Evolutionary conservation across 2,888 invertebrate species (phyloP), one percentile per base, ranked within the genome.

Genomic region (Polyommatus icarus): DNA sequence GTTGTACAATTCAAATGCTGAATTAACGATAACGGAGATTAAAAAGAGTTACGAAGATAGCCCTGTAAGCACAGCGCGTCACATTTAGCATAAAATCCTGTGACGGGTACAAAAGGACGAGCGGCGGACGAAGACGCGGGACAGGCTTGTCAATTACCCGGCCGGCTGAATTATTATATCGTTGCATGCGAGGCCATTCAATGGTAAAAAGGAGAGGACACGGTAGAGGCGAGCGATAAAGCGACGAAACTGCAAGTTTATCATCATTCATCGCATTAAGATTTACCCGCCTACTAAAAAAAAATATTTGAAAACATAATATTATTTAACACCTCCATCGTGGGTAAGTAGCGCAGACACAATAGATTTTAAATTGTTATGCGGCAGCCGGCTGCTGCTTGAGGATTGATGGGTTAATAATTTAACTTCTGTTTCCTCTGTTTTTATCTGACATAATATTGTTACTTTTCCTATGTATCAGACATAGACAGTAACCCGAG

Each of bases 101-200:
- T 76, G 20, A 50, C 54, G 46, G 12, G 1, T 79, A 79, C 77
- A 78, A 79, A 32, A 29, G 79, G 77, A 78, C 61, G 76, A 67
- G 80, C 78, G 78, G 71, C 79, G 77, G 81, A 78, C 81, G 79
- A 77, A 78, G 76, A 77, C 79, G 79, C 80, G 76, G 77, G 82
- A 81, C 82, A 84, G 84, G 78, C 83, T 85, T 89, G 89, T 89
- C 90, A 89, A 89, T 89, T 89, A 89, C 83, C 84, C 84, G 81
- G 75, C 83, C 78, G 79, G 80, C 78, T 82, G 84, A 86, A 83
- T 87, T 87, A 87, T 87, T 86, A 84, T 86, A 84, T 82, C 82
- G 82, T 79, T 82, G 84, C 85, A 86, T 83, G 85, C 85, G 81
- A 85, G 79, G 79, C 82, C 79, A 84, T 84, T 84, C 85, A 83